Evolutionary conservation across 2,888 invertebrate species (phyloP), one percentile per base, ranked within the genome.

Genomic region (Metopia argyrocephala): DNA sequence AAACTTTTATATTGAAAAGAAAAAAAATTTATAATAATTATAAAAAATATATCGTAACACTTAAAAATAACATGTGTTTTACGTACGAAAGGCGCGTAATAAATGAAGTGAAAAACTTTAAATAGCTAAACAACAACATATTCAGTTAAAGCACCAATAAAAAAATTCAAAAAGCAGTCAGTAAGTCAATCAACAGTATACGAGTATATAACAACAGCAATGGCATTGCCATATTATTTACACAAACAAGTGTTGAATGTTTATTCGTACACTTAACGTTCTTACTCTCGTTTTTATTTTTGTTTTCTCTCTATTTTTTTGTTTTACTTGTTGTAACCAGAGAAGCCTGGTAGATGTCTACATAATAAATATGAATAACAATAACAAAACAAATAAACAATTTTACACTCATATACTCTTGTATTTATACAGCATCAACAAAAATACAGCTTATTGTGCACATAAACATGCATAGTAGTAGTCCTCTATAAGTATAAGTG

Each of bases 81-180:
- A 79, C 75, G 78, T 78, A 75, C 62, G 81, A 78, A 78, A 73
- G 78, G 70, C 81, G 81, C 81, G 81, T 78, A 86, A 87, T 85
- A 88, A 88, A 87, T 88, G 88, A 87, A 87, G 84, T 86, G 85
- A 85, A 84, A 84, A 20, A 84, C 80, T 78, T 79, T 83, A 84
- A 83, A 68, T 76, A 81, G 48, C 73, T 56, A 56, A 81, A 81
- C 69, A 81, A 66, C 31, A 38, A 38, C 38, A 38, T 54, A 52
- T 69, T 65, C 66, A 61, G 61, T 84, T 81, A 84, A 83, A 78
- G 84, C 85, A 81, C 79, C 83, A 84, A 38, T 66, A 68, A 48
- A 56, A 18, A 73, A 64, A 57, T 28, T 57, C 70, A 38, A n/a
- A n/a, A 18, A 38, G 18, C 62, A 64, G 50, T 27, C 25, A 66